phyloP scores from a whole-genome alignment of 2,888 invertebrate species.

The Parascotia fuliginaria region DNA sequence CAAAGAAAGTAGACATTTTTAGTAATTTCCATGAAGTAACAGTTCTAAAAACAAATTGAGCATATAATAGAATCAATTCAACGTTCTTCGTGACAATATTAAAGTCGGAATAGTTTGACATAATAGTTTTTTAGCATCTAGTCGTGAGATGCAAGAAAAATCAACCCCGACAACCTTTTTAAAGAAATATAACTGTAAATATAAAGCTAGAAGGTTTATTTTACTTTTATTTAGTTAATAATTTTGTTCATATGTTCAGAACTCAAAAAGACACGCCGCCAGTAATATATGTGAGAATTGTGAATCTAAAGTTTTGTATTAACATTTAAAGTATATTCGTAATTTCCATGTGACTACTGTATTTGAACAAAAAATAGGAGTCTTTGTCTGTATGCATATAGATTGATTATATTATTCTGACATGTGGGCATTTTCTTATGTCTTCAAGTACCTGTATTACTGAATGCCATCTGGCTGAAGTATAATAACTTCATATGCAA shows the following conservation, averaged over 20 bases:
- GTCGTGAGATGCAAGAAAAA: conserved; percentile 38
- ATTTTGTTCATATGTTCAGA: conserved; percentile 26
- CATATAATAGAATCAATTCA: neutral
- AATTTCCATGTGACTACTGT: conserved; percentile 63
- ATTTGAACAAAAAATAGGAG: conserved; percentile 53
- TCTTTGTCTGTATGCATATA: conserved; percentile 49
- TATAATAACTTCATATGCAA: too few relatives aligned
- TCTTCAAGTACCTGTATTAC: conserved; percentile 8
- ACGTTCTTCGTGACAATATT: conserved; percentile 2
- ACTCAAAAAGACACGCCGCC: conserved; percentile 56
- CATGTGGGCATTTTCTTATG: conserved; percentile 21
- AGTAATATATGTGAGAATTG: conserved; percentile 66
- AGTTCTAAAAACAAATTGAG: neutral
- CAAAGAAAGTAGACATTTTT: too few relatives aligned
- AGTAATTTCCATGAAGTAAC: neutral
- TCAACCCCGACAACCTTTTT: conserved; percentile 16
- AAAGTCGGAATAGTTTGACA: conserved; percentile 15
- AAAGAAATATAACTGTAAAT: conserved; percentile 16
- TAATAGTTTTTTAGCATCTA: conserved; percentile 11
- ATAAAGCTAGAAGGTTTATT: neutral
- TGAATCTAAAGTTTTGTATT: conserved; percentile 53
- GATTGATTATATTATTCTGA: conserved; percentile 49
- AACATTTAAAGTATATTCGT: conserved; percentile 58
- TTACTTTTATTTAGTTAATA: conserved; percentile 15
- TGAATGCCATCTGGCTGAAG: neutral